Evolutionary conservation across 1,140 invertebrate genomes (phyloP).

Genomic region (Dinoponera quadriceps): DNA sequence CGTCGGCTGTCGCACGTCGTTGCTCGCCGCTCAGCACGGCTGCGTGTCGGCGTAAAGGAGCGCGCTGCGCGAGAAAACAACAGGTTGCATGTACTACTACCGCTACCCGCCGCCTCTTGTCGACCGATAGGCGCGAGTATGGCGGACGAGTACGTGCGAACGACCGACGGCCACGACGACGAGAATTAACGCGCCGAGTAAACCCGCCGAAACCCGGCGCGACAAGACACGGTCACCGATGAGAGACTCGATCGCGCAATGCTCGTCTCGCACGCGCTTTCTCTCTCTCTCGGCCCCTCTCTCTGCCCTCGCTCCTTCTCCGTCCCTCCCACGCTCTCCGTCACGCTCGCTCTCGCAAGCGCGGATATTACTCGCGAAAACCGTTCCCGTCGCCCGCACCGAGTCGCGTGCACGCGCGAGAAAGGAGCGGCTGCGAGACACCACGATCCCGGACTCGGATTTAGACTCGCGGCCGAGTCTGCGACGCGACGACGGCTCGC

Average conservation of each 20-base stretch:
- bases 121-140: constrained; percentile 67
- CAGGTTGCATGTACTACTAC: constrained; percentile 77
- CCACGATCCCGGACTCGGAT: not conserved
- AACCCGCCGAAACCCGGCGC: not conserved
- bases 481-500: not conserved
- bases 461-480: not conserved
- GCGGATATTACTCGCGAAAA: not conserved
- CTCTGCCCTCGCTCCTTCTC: not conserved
- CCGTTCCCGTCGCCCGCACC: constrained; percentile 53
- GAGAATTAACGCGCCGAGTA: constrained; percentile 4
- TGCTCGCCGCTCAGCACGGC: constrained; percentile 41
- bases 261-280: constrained; percentile 11
- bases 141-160: constrained; percentile 46
- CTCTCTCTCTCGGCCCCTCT: not conserved
- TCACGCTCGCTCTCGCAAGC: not conserved
- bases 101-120: not conserved
- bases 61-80: constrained; percentile 75
- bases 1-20: constrained; percentile 36
- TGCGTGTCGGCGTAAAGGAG: constrained; percentile 48
- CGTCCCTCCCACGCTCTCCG: not conserved
- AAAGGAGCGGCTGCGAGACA: constrained; percentile 44
- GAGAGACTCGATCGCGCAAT: constrained; percentile 5
- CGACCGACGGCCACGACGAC: not conserved
- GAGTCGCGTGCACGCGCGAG: constrained; percentile 65
- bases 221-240: constrained; percentile 19